phyloP scores from a whole-genome alignment of 2,797 vertebrate species.

The Oryzias sinensis region DNA sequence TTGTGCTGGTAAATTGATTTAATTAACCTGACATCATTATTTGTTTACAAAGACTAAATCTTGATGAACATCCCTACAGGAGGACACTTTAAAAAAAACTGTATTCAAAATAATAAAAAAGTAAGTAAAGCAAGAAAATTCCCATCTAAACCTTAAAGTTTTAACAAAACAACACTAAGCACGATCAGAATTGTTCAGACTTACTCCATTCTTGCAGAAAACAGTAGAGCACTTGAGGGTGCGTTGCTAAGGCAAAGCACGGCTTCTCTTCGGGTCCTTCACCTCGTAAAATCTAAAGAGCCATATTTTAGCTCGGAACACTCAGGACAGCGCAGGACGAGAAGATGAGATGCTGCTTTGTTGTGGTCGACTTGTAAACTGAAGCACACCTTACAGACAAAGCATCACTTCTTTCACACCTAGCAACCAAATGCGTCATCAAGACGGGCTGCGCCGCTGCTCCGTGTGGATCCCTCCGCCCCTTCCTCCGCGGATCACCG shows the following conservation, averaged over 20 bases:
- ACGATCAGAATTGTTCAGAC: constrained; percentile 55
- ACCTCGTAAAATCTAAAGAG: constrained; percentile 68
- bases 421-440: constrained; percentile 84
- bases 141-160: neutral
- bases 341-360: constrained; percentile 70
- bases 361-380: constrained; percentile 80
- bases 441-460: constrained; percentile 33
- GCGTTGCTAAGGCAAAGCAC: constrained; percentile 86
- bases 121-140: no score
- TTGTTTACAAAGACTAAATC: no score
- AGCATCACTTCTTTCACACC: constrained; percentile 81
- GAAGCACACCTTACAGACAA: constrained; percentile 71
- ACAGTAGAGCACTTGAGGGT: constrained; percentile 73
- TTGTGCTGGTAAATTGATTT: neutral
- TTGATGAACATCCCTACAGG: no score
- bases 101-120: no score
- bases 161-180: constrained; percentile 14
- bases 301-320: constrained; percentile 73
- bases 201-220: constrained; percentile 85
- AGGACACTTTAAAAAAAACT: no score
- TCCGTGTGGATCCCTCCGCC: constrained; percentile 46
- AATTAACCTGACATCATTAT: neutral
- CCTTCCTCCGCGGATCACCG: constrained; percentile 15
- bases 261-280: constrained; percentile 62
- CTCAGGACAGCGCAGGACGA: constrained; percentile 52